phyloP scores from a whole-genome alignment of 1,140 invertebrate species.

The Varroa destructor region DNA sequence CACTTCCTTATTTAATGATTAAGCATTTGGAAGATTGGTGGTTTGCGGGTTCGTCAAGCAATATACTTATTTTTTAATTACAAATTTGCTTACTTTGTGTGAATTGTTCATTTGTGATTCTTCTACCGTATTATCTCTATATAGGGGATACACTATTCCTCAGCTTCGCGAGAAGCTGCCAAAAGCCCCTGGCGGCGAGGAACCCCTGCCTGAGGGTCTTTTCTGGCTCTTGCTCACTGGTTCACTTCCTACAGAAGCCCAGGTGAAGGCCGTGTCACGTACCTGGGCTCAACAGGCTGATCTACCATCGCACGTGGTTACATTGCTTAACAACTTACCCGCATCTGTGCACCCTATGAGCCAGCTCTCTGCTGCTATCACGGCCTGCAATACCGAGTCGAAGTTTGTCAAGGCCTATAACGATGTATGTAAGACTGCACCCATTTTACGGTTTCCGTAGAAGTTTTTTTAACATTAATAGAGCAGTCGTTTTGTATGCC shows the following conservation, averaged over 20 bases:
- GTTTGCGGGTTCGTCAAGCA: no score
- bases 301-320: conserved; percentile 81
- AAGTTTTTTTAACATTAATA: no score
- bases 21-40: no score
- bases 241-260: conserved; percentile 45
- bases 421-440: conserved; percentile 33
- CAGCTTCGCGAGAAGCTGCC: conserved; percentile 48
- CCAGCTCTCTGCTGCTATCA: conserved; percentile 49
- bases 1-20: no score
- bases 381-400: conserved; percentile 49
- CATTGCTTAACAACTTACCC: conserved; percentile 90
- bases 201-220: conserved; percentile 49
- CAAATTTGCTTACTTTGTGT: neutral
- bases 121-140: neutral
- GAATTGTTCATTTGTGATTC: neutral
- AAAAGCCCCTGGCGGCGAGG: conserved; percentile 44
- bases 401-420: conserved; percentile 49
- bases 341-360: conserved; percentile 57
- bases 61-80: no score
- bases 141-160: conserved; percentile 48
- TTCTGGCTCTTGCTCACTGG: conserved; percentile 51
- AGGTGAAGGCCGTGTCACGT: conserved; percentile 59
- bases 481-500: no score
- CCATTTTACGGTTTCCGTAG: no score
- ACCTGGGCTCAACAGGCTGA: conserved; percentile 80